phyloP scores from a whole-genome alignment of 2,888 invertebrate species.

The Anticlea derivata region DNA sequence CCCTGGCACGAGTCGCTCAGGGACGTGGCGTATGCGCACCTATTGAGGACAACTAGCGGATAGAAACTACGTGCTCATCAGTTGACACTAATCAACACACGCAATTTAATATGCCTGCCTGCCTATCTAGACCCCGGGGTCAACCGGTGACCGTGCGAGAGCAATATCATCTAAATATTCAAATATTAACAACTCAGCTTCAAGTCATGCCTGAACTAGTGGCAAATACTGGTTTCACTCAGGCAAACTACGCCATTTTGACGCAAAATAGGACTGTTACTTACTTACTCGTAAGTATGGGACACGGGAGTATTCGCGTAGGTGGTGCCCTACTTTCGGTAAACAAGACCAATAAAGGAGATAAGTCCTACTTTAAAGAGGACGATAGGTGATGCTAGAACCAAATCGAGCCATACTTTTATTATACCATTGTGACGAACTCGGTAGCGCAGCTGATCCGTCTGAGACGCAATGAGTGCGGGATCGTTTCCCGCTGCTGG shows the following conservation, averaged over 20 bases:
- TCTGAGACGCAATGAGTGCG: too few species aligned
- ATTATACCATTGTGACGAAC: background rate
- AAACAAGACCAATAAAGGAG: conserved; percentile 19
- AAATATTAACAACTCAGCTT: conserved; percentile 2
- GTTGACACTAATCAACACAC: conserved; percentile 46
- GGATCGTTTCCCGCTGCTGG: too few species aligned
- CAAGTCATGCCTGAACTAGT: background rate
- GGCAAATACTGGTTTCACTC: background rate
- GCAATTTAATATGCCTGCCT: conserved; percentile 40
- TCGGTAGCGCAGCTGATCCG: too few species aligned
- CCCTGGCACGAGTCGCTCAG: conserved; percentile 54
- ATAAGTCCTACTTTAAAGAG: conserved; percentile 4
- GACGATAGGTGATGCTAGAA: background rate
- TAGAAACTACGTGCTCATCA: conserved; percentile 52
- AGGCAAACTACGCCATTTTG: background rate
- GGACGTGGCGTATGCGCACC: conserved; percentile 63
- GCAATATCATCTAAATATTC: conserved; percentile 28
- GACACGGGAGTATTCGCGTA: conserved; percentile 9
- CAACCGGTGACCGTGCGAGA: conserved; percentile 25
- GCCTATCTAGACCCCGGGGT: conserved; percentile 39
- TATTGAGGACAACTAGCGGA: conserved; percentile 69
- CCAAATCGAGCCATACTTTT: background rate
- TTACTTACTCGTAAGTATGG: background rate
- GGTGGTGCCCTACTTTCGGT: conserved; percentile 23
- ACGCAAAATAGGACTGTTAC: background rate